phyloP scores from a whole-genome alignment of 2,797 vertebrate species.

The Leptoclinus maculatus region DNA sequence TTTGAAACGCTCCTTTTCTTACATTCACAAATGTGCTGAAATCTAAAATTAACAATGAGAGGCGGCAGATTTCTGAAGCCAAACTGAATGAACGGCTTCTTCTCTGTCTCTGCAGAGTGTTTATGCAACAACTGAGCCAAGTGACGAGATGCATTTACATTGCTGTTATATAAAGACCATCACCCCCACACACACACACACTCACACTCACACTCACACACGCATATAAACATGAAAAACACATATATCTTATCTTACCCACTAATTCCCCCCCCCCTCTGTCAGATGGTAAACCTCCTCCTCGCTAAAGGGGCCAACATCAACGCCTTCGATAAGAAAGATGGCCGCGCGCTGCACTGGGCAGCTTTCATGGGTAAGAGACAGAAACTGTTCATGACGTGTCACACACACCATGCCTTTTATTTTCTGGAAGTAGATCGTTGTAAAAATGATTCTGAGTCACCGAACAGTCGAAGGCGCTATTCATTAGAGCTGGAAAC shows the following conservation, averaged over 20 bases:
- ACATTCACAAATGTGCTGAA: conserved; percentile 45
- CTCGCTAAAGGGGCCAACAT: conserved; percentile 97
- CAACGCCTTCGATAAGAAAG: conserved; percentile 98
- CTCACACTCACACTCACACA: not conserved
- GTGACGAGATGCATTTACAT: conserved; percentile 50
- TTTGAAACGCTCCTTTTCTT: conserved; percentile 9
- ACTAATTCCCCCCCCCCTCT: not conserved
- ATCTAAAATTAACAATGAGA: conserved; percentile 54
- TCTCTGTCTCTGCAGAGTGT: conserved; percentile 31
- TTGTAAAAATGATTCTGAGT: not conserved
- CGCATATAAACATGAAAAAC: not conserved
- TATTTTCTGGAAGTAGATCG: not conserved
- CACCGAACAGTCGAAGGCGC: not conserved
- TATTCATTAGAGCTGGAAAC: not conserved
- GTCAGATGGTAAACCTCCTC: conserved; percentile 95
- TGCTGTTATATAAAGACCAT: conserved; percentile 56
- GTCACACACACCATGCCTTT: not conserved
- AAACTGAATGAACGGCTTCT: conserved; percentile 31
- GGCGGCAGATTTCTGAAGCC: conserved; percentile 23
- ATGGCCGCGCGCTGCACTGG: conserved; percentile 96
- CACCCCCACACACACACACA: conserved; percentile 26
- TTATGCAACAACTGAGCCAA: conserved; percentile 47
- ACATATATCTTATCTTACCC: conserved; percentile 8
- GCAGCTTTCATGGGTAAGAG: conserved; percentile 95
- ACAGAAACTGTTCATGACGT: not conserved